Evolutionary conservation across 1,140 invertebrate species (phyloP).

Genomic region (Rhynchophorus ferrugineus): DNA sequence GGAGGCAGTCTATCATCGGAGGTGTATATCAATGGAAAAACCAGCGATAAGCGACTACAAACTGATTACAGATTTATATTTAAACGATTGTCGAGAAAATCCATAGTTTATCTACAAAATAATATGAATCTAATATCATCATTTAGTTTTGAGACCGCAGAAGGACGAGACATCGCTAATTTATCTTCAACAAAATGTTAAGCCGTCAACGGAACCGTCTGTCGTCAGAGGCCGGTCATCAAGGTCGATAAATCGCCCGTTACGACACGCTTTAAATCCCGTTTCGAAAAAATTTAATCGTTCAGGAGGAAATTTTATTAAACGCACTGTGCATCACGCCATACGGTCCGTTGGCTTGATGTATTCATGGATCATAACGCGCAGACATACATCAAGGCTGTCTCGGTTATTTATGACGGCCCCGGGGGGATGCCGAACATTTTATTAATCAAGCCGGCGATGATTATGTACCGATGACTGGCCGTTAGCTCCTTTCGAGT

Average conservation of each 20-base stretch:
- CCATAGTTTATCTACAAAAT: no score
- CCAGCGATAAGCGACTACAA: no score
- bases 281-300: not conserved
- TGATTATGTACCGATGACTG: conserved; percentile 28
- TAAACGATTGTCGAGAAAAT: no score
- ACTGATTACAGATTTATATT: no score
- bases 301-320: conserved; percentile 19
- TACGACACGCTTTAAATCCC: no score
- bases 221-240: not conserved
- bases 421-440: conserved; percentile 26
- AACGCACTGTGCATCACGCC: conserved; percentile 18
- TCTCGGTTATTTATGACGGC: conserved; percentile 33
- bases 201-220: not conserved
- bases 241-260: no score
- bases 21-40: no score
- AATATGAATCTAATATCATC: no score
- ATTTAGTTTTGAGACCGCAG: no score
- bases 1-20: no score
- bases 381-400: conserved; percentile 34
- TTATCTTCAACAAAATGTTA: no score
- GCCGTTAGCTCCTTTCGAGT: conserved; percentile 18
- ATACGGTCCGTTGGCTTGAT: conserved; percentile 27
- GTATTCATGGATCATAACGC: conserved; percentile 35
- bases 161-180: no score
- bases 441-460: conserved; percentile 29